Evolutionary conservation across 1,140 invertebrate genomes (phyloP), one percentile per base, ranked within the genome.

Genomic region (Calephelis nemesis): DNA sequence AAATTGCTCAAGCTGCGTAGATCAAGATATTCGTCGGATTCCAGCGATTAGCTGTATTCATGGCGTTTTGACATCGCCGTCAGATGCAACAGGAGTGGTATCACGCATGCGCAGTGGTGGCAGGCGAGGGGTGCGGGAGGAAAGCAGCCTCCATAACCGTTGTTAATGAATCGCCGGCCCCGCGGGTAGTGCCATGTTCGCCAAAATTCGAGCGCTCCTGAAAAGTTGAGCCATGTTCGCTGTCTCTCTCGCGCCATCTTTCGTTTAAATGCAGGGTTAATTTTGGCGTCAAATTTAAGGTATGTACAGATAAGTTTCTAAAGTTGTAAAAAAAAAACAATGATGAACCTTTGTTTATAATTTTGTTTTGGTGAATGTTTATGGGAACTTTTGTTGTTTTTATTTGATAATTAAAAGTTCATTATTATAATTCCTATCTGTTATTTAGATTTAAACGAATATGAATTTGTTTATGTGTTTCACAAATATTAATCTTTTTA

Each of bases 51-150:
- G 84, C 78, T 82, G 84, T 90, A 88, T 90, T 90, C 88, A 90
- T 88, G 81, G 80, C 82, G 73, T 86, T 87, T 72, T 84, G 84
- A 85, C 78, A 78, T 87, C 74, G 82, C 74, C 79, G 83, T 86
- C 82, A 87, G 85, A 90, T 85, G 88, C 88, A 90, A 90, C 88
- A 90, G 88, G 88, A 82, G 84, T 75, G 82, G 79, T 73, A 82
- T 81, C 80, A 19, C 82, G 81, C 84, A 82, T 82, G 85, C 85
- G 85, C 76, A 72, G 66, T 69, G 71, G 30, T 62, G 67, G 39
- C 69, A 70, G 40, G 75, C n/a, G 76, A 62, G 77, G 75, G 77
- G 76, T 48, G 82, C 71, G 76, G 73, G 76, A 73, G 74, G 76
- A 73, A 75, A 77, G 77, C 88, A 86, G 84, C 80, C 82, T 89